Evolutionary conservation across 2,797 vertebrate genomes (phyloP).

Genomic region (Myripristis murdjan): DNA sequence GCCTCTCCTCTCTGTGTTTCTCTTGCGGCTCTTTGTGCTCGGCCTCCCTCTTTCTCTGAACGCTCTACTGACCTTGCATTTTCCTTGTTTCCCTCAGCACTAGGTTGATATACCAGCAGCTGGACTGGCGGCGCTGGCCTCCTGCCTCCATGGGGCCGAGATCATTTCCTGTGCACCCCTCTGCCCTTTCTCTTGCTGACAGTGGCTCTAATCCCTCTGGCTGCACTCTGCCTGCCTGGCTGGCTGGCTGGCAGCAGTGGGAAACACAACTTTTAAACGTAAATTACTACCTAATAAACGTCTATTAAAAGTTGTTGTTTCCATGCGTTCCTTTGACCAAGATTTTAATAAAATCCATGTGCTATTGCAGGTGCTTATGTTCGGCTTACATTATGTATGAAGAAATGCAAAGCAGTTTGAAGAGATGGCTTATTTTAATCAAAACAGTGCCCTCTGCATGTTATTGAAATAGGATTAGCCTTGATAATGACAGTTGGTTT

Average conservation of each 20-base stretch:
- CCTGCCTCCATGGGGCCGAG: conserved; percentile 71
- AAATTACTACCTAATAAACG: conserved; percentile 19
- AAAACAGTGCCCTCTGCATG: conserved; percentile 9
- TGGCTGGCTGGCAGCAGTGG: conserved; percentile 30
- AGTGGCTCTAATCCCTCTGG: conserved; percentile 76
- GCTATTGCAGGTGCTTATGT: conserved; percentile 19
- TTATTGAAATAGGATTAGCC: background rate
- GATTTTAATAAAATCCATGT: conserved; percentile 7
- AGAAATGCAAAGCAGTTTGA: conserved; percentile 9
- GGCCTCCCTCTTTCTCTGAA: conserved; percentile 46
- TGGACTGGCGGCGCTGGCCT: conserved; percentile 67
- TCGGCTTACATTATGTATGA: conserved; percentile 6
- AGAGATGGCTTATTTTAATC: too few relatives aligned
- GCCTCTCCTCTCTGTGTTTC: conserved; percentile 42
- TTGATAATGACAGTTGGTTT: conserved; percentile 31
- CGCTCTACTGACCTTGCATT: conserved; percentile 75
- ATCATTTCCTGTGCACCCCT: conserved; percentile 82
- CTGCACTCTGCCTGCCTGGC: conserved; percentile 44
- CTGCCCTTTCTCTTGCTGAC: conserved; percentile 79
- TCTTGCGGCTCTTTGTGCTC: conserved; percentile 54
- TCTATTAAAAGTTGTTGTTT: background rate
- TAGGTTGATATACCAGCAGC: conserved; percentile 70
- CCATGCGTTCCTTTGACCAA: background rate
- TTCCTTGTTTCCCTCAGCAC: conserved; percentile 56
- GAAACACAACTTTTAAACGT: conserved; percentile 29